phyloP scores from a whole-genome alignment of 2,797 vertebrate genomes.

The Babyrousa celebensis region DNA sequence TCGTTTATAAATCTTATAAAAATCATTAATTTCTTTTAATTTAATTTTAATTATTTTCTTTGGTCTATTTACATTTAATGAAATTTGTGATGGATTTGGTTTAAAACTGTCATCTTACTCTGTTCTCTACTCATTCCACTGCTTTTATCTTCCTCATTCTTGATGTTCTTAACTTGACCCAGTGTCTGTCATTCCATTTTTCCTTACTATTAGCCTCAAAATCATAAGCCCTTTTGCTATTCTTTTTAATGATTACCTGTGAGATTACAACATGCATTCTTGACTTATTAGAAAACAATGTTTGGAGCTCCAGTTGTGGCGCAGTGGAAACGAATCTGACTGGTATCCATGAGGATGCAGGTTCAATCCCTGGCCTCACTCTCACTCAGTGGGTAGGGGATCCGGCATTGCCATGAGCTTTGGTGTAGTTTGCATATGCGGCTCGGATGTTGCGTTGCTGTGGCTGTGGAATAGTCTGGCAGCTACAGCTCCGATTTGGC shows the following conservation, averaged over 20 bases:
- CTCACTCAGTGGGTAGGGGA: too few relatives aligned
- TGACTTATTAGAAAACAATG: background rate
- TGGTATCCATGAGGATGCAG: too few relatives aligned
- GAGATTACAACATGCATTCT: background rate
- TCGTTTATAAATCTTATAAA: slow-evolving; percentile 29
- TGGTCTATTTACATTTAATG: background rate
- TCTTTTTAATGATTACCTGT: background rate
- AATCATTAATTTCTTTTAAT: background rate
- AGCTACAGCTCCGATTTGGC: too few relatives aligned
- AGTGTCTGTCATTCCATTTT: background rate
- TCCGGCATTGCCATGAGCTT: too few relatives aligned
- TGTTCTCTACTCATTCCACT: background rate
- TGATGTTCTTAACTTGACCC: background rate
- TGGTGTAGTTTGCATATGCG: too few relatives aligned
- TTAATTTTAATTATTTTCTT: background rate
- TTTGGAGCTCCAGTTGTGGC: too few relatives aligned
- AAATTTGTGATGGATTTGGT: background rate
- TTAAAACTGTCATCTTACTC: background rate
- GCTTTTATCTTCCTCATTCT: background rate
- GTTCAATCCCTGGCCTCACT: too few relatives aligned
- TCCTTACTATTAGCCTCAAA: slow-evolving; percentile 19
- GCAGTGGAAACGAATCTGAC: too few relatives aligned
- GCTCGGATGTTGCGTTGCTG: too few relatives aligned
- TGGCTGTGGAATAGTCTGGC: too few relatives aligned
- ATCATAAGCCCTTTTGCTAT: background rate